Percentiles rank a stretch among this genome's conserved stretches.
These are phyloP conservation scores for Eretmocerus hayati DNA, from an alignment of 2,888 invertebrate genomes.

Conservation along the genomic window DNA sequence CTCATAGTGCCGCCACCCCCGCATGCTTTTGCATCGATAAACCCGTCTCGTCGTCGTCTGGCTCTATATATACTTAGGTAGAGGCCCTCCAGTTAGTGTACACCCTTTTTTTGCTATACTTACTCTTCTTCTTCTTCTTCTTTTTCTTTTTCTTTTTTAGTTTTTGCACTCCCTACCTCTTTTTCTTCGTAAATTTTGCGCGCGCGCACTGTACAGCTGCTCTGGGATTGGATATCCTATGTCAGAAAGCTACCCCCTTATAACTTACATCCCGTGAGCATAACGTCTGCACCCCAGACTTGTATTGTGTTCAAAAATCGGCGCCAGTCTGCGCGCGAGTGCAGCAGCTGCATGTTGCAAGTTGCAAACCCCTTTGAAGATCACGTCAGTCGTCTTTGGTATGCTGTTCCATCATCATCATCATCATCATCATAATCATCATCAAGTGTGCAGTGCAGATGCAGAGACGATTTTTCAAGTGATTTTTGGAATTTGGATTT, in stretches of 20 bases:
- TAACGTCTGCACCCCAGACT: neutral
- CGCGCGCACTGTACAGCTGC: neutral
- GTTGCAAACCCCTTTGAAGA: neutral
- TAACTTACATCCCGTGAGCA: neutral
- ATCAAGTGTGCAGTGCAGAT: no score
- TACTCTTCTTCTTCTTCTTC: neutral
- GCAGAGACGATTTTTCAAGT: no score
- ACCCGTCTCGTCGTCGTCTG: slow-evolving; percentile 21
- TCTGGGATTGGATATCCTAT: no score
- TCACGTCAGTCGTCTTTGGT: neutral
- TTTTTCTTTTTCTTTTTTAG: neutral
- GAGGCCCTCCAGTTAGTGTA: neutral
- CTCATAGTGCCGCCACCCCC: neutral
- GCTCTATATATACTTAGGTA: neutral
- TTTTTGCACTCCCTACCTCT: neutral
- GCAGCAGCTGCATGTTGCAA: neutral
- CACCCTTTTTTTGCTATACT: neutral
- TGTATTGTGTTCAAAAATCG: neutral
- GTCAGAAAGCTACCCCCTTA: no score
- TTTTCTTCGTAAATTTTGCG: neutral
- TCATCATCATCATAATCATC: no score
- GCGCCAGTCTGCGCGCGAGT: neutral
- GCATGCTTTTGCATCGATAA: slow-evolving; percentile 15
- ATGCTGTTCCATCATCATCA: no score
- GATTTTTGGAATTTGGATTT: no score